Evolutionary conservation across 2,888 invertebrate species (phyloP).

Genomic region (Odontothrips loti): DNA sequence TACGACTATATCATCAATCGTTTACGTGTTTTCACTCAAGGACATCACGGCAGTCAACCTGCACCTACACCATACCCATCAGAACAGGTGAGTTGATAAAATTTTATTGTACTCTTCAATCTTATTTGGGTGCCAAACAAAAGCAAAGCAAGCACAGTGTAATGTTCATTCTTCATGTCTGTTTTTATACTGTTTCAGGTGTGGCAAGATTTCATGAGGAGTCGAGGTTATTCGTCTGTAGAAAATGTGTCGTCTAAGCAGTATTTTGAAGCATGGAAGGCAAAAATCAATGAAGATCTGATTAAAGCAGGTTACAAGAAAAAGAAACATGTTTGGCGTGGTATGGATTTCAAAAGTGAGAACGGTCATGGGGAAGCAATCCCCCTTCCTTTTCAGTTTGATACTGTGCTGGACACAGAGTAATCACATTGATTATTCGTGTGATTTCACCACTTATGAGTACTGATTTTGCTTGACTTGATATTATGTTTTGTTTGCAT

Average conservation of each 20-base stretch:
- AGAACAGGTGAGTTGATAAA: constrained; percentile 44
- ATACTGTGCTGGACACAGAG: neutral
- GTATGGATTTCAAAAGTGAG: neutral
- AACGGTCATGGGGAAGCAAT: neutral
- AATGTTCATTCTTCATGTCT: no score
- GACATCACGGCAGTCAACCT: constrained; percentile 48
- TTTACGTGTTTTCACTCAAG: constrained; percentile 48
- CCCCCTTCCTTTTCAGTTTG: neutral
- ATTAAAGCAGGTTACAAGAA: neutral
- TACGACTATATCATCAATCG: constrained; percentile 54
- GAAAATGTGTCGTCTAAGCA: neutral
- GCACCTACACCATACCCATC: constrained; percentile 47
- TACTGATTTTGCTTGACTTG: neutral
- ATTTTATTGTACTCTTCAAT: neutral
- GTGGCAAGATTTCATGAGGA: constrained; percentile 6
- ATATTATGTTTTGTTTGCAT: neutral
- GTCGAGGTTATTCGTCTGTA: neutral
- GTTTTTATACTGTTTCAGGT: neutral
- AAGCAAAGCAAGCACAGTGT: neutral
- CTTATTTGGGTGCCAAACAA: neutral
- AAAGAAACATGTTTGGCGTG: neutral
- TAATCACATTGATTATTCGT: neutral
- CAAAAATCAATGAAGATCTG: constrained; percentile 9
- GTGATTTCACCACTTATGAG: neutral
- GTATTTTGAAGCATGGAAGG: neutral